Conservation (phyloP, 2,113 vertebrate species). For the Hypomesus transpacificus region DNA sequence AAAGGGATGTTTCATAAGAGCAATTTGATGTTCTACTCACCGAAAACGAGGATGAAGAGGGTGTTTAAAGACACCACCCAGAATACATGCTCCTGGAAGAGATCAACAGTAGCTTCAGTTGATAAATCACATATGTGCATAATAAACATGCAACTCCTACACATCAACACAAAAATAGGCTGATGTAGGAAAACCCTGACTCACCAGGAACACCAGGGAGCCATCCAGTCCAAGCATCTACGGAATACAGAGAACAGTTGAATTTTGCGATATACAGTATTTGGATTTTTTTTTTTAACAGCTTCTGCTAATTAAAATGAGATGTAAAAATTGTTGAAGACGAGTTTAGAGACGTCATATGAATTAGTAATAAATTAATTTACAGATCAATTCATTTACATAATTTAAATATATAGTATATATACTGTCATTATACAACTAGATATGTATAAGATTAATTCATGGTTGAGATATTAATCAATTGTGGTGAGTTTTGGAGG, state of each 20-base stretch:
- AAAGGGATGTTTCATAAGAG: neutral
- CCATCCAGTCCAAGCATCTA: conserved; percentile 99
- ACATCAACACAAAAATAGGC: neutral
- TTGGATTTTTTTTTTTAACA: too few relatives aligned
- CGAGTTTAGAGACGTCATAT: neutral
- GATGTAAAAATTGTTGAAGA: too few relatives aligned
- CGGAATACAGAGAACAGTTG: conserved; percentile 12
- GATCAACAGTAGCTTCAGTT: conserved; percentile 5
- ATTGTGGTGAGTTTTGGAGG: neutral
- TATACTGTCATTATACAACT: too few relatives aligned
- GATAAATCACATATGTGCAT: neutral
- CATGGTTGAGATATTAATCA: too few relatives aligned
- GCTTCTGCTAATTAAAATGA: neutral
- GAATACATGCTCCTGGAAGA: conserved; percentile 92
- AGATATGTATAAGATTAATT: too few relatives aligned
- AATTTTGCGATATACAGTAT: neutral
- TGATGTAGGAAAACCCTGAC: conserved; percentile 9
- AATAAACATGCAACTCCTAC: neutral
- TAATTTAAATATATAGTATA: too few relatives aligned
- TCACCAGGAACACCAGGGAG: conserved; percentile 94
- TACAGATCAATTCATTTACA: too few relatives aligned
- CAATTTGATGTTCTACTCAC: conserved; percentile 67
- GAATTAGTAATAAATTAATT: too few relatives aligned
- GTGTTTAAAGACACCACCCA: conserved; percentile 99
- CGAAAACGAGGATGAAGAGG: conserved; percentile 97